phyloP scores from a whole-genome alignment of 2,113 vertebrate species.

The Uria lomvia region DNA sequence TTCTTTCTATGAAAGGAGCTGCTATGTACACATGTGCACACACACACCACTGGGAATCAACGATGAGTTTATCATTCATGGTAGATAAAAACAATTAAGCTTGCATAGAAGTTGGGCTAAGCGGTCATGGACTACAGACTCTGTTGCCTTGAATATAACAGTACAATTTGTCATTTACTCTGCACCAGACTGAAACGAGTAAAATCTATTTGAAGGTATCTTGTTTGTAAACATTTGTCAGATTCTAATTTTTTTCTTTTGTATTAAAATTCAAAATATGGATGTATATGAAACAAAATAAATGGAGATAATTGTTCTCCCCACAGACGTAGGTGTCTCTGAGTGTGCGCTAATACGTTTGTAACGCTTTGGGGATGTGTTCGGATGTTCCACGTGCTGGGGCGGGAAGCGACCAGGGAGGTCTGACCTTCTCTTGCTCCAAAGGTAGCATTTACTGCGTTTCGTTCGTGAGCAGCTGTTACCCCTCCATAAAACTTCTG shows the following conservation, averaged over 20 bases:
- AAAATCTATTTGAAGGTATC: slow-evolving; percentile 90
- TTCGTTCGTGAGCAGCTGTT: neutral
- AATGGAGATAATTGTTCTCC: slow-evolving; percentile 82
- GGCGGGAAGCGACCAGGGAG: slow-evolving; percentile 5
- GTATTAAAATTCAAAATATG: slow-evolving; percentile 88
- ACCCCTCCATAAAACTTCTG: neutral
- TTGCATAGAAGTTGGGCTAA: slow-evolving; percentile 73
- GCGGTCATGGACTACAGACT: slow-evolving; percentile 75
- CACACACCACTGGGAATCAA: slow-evolving; percentile 79
- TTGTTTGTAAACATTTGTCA: slow-evolving; percentile 97
- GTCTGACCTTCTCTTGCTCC: neutral
- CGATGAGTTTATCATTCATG: slow-evolving; percentile 76
- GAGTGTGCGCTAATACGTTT: slow-evolving; percentile 67
- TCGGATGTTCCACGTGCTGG: neutral
- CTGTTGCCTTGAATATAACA: slow-evolving; percentile 78
- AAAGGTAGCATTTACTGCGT: neutral
- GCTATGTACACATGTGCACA: slow-evolving; percentile 83
- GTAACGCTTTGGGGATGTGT: slow-evolving; percentile 41
- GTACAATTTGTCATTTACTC: slow-evolving; percentile 78
- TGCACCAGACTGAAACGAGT: slow-evolving; percentile 82
- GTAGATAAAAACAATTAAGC: slow-evolving; percentile 73
- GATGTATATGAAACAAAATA: slow-evolving; percentile 88
- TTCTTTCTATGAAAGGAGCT: slow-evolving; percentile 89
- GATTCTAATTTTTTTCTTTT: slow-evolving; percentile 87
- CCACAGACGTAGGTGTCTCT: slow-evolving; percentile 76